These are phyloP conservation scores for Nineta flava DNA, from an alignment of 2,888 invertebrate genomes.

Conservation along the genomic window DNA sequence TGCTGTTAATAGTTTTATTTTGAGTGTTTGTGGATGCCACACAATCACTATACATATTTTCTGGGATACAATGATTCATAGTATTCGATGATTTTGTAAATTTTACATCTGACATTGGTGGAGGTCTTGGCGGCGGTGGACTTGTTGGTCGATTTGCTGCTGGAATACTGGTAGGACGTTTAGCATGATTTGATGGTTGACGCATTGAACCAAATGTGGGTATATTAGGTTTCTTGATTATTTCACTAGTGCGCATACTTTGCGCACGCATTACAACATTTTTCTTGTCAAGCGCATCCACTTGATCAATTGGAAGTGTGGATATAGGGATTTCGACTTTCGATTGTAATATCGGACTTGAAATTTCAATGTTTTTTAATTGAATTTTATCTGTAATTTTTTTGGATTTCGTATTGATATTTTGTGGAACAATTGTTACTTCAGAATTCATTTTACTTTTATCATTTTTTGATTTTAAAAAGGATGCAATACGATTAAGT, in stretches of 20 bases:
- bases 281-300: constrained; percentile 34
- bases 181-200: constrained; percentile 38
- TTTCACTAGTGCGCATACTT: constrained; percentile 54
- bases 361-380: constrained; percentile 63
- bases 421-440: constrained; percentile 40
- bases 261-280: constrained; percentile 61
- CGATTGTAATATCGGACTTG: constrained; percentile 62
- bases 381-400: constrained; percentile 55
- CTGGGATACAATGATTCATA: constrained; percentile 17
- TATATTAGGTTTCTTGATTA: constrained; percentile 39
- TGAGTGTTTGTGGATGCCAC: constrained; percentile 45
- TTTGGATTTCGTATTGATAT: constrained; percentile 39
- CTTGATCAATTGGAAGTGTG: constrained; percentile 38
- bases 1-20: constrained; percentile 43
- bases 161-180: constrained; percentile 60
- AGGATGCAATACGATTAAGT: constrained; percentile 59
- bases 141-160: constrained; percentile 51
- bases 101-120: constrained; percentile 21
- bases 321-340: constrained; percentile 43
- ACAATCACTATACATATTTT: constrained; percentile 63
- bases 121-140: constrained; percentile 58
- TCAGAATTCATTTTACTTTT: constrained; percentile 35
- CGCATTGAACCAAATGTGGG: constrained; percentile 76
- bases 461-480: constrained; percentile 41
- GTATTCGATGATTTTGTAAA: constrained; percentile 16